A percentile compares a stretch with the other conserved stretches of the same genome.
These are phyloP conservation scores for Tetrao urogallus DNA, from an alignment of 2,113 vertebrate genomes.

Conservation along the genomic window DNA sequence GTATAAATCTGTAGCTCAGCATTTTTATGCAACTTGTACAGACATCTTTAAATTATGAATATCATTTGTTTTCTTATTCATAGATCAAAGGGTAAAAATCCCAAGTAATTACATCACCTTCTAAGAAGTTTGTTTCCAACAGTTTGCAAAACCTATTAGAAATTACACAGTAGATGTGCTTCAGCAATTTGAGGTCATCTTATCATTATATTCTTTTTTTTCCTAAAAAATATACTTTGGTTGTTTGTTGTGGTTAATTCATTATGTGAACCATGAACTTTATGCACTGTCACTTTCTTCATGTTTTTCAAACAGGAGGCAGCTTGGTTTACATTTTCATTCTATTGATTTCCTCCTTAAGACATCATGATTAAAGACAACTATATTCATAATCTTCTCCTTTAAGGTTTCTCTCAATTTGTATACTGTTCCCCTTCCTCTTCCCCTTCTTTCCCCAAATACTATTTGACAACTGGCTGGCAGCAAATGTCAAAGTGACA, in stretches of 20 bases:
- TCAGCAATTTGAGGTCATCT: not conserved
- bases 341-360: not conserved
- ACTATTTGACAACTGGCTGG: slow-evolving; percentile 5
- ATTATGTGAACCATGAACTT: not conserved
- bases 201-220: not conserved
- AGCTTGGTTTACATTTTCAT: not conserved
- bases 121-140: not conserved
- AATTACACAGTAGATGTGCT: not conserved
- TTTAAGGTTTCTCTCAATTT: not conserved
- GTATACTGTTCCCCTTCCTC: not conserved
- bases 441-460: not conserved
- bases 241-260: not conserved
- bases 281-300: not conserved
- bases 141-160: not conserved
- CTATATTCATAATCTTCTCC: not conserved
- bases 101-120: not conserved
- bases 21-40: not conserved
- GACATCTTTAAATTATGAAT: not conserved
- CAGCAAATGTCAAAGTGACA: slow-evolving; percentile 39
- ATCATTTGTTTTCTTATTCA: not conserved
- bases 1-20: rapidly evolving
- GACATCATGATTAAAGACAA: not conserved
- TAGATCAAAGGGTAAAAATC: not conserved
- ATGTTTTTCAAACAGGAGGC: not conserved
- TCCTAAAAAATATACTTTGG: not conserved